Evolutionary conservation across 2,888 invertebrate genomes (phyloP).

Genomic region (Sesia apiformis): DNA sequence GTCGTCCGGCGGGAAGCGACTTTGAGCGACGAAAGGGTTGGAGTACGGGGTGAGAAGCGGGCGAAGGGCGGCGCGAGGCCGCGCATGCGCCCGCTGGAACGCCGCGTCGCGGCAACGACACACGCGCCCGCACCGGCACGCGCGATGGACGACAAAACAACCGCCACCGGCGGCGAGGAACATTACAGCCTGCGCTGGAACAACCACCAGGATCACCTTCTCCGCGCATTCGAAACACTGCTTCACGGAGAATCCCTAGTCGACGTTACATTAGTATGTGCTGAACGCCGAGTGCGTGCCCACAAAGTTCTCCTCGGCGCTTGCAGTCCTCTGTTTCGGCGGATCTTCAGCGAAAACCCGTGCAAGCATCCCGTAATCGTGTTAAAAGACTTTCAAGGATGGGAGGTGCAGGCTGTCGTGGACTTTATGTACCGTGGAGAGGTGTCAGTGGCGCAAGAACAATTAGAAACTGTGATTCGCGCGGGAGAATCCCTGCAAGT

Average conservation of each 20-base stretch:
- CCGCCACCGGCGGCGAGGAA: conserved; percentile 74
- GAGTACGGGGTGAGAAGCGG: conserved; percentile 50
- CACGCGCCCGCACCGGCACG: conserved; percentile 51
- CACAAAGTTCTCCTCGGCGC: conserved; percentile 95
- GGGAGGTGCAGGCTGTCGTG: conserved; percentile 92
- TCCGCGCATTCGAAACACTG: conserved; percentile 91
- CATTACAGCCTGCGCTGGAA: conserved; percentile 96
- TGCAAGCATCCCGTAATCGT: conserved; percentile 96
- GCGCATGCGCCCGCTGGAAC: conserved; percentile 54
- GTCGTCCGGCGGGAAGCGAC: conserved; percentile 46
- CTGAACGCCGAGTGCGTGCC: conserved; percentile 88
- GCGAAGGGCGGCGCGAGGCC: conserved; percentile 57
- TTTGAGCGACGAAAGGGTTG: conserved; percentile 63
- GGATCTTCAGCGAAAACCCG: conserved; percentile 91
- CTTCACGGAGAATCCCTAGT: conserved; percentile 90
- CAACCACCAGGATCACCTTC: conserved; percentile 92
- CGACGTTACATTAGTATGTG: conserved; percentile 92
- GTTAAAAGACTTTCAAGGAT: conserved; percentile 90
- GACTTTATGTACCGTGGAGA: conserved; percentile 97
- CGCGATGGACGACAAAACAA: conserved; percentile 64
- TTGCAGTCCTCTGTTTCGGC: conserved; percentile 90
- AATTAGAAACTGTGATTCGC: conserved; percentile 86
- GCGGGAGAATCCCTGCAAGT: conserved; percentile 92
- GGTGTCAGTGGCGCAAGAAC: conserved; percentile 90
- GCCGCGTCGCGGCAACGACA: conserved; percentile 30